A percentile compares a stretch with the other conserved stretches of the same genome.
These are phyloP conservation scores for Scaptomyza polygonia DNA, from an alignment of 2,888 invertebrate genomes.

Conservation along the genomic window DNA sequence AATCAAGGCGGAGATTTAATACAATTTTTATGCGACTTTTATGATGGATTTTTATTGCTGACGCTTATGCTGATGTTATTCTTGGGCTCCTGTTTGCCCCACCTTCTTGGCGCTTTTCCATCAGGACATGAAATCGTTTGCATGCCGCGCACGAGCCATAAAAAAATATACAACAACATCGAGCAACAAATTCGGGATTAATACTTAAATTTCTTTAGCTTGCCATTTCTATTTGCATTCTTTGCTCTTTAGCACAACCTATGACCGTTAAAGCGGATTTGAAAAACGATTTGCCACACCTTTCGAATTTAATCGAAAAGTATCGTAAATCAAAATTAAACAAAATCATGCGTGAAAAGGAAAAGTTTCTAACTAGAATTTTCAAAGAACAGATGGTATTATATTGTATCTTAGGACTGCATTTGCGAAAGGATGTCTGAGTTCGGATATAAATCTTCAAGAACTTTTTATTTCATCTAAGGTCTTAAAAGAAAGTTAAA, in stretches of 20 bases:
- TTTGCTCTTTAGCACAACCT: neutral
- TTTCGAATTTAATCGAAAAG: conserved; percentile 32
- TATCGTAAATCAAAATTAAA: conserved; percentile 49
- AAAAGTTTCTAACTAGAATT: too few relatives aligned
- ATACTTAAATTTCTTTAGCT: conserved; percentile 33
- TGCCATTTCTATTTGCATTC: conserved; percentile 1
- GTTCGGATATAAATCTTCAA: too few relatives aligned
- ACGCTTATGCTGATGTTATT: conserved; percentile 58
- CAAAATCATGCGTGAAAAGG: conserved; percentile 40
- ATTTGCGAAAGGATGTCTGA: too few relatives aligned
- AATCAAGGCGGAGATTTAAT: conserved; percentile 64
- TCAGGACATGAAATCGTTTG: conserved; percentile 66
- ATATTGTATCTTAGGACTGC: too few relatives aligned
- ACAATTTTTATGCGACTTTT: conserved; percentile 71
- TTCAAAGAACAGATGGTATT: too few relatives aligned
- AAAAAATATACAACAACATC: conserved; percentile 54
- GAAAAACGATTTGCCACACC: conserved; percentile 47
- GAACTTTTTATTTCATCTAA: too few relatives aligned
- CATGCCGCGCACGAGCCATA: conserved; percentile 61
- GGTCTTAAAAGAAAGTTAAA: too few relatives aligned
- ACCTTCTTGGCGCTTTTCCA: conserved; percentile 1
- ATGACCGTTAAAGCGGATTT: conserved; percentile 38
- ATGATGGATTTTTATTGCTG: conserved; percentile 72
- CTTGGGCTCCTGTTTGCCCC: neutral
- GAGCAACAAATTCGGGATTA: conserved; percentile 74